Base-by-base conservation (phyloP, 2,888 invertebrate genomes). In the Clanis bilineata region DNA sequence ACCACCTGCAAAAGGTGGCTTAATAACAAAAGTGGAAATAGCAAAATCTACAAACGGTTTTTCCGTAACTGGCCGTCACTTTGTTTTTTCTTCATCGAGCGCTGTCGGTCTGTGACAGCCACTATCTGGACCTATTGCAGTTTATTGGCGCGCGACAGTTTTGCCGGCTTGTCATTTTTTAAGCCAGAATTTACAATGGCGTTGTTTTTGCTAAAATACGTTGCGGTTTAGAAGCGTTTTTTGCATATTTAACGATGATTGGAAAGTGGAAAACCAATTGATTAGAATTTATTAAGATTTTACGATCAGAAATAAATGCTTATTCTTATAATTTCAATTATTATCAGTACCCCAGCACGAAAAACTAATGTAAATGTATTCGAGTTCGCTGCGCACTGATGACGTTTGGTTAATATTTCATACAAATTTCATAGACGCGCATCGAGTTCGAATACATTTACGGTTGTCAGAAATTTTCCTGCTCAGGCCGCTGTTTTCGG, bases 91-190 rank as follows among this genome's bases (percentile, higher is more conserved):
- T 70, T 68, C 63, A 39, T 38, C 56, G 56, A 44, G 64, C 61
- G 65, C 64, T 72, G 71, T 76, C 75, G 63, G 64, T 72, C 56
- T 58, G 59, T 76, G 79, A 77, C 79, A 74, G 69, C 58, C 67
- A 66, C 72, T 82, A 82, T 80, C 81, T 71, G 68, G 68, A 60
- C 54, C 60, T 58, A 65, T 72, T 68, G 65, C 71, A 66, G 66
- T 71, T 67, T 76, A 72, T 74, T 75, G 71, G 71, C 62, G 62
- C 64, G 39, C 61, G 69, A 69, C 72, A 68, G 66, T 71, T 70
- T 59, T 66, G 67, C 60, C 60, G 64, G 61, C 66, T 69, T 66
- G 71, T 68, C 62, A 65, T 71, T 69, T 70, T 70, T 61, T 59
- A 60, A 51, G 51, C 51, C 32, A 9, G 47, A 28, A 51, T 32